These are phyloP conservation scores for Xestoiulus laeticollis DNA, from an alignment of 2,888 invertebrate species.

Conservation along the genomic window DNA sequence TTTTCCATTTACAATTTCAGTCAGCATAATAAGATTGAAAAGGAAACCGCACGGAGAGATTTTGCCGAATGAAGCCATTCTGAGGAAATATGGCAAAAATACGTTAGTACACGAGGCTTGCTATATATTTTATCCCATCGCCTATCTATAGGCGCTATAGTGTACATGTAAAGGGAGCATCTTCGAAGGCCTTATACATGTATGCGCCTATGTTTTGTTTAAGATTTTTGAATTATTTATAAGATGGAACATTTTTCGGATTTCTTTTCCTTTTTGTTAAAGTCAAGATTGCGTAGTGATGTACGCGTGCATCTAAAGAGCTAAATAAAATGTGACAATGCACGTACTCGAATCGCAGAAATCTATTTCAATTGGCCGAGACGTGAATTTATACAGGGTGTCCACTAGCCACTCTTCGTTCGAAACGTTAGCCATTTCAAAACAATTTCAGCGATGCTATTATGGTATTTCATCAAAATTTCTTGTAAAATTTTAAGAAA, in stretches of 20 bases:
- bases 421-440: no score
- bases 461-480: no score
- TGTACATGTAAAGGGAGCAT: not conserved
- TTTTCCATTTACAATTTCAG: conserved; percentile 37
- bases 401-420: no score
- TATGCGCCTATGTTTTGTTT: not conserved
- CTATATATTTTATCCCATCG: not conserved
- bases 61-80: not conserved
- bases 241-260: not conserved
- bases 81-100: not conserved
- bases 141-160: not conserved
- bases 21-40: conserved; percentile 23
- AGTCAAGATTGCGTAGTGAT: not conserved
- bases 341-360: not conserved
- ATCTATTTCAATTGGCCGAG: conserved; percentile 9
- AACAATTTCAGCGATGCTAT: no score
- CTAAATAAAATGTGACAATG: conserved; percentile 4
- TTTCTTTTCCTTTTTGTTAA: not conserved
- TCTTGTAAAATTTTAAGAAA: no score
- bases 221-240: conserved; percentile 28
- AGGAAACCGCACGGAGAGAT: not conserved
- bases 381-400: not conserved
- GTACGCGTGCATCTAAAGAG: not conserved
- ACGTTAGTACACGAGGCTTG: not conserved
- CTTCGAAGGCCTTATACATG: not conserved